Base-by-base conservation (phyloP, 2,888 invertebrate species). In the Laspeyria flexula region DNA sequence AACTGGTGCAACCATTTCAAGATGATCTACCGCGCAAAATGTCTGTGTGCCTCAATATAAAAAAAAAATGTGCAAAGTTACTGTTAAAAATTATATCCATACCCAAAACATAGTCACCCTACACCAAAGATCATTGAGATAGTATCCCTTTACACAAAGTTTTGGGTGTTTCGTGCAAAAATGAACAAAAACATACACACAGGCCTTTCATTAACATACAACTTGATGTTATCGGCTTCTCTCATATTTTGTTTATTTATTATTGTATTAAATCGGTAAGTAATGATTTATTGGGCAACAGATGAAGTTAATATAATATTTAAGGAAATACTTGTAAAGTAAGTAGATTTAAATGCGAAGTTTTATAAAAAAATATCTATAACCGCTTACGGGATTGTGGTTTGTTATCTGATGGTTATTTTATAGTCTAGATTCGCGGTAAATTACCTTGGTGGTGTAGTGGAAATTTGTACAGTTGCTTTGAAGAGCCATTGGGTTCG, bases 41-140 rank as follows among this genome's bases (percentile, higher is more conserved):
- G n/a, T n/a, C n/a, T n/a, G n/a, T n/a, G n/a, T n/a, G n/a, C n/a
- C n/a, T n/a, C n/a, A n/a, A n/a, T n/a, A n/a, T n/a, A n/a, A n/a
- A n/a, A n/a, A n/a, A n/a, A n/a, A n/a, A n/a, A n/a, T n/a, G n/a
- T n/a, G 21, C 5, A 21, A 21, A 21, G 25, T 25, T 25, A 6
- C 3, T 6, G 3, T 6, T 25, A 25, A 7, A 25, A 25, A 25
- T 7, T 7, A 1, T 3, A 7, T 25, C 18, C 18, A 25, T 3
- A 7, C 3, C 13, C 7, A 6, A 16, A 43, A 27, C 37, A 57
- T 55, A 48, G 60, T 21, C 59, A 63, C 55, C 43, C 29, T 23
- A 55, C 34, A 0, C 25, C n/a, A 42, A 55, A 60, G 60, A 72
- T 73, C 66, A 59, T 35, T 43, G 23, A 51, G 72, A 72, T 72